Evolutionary conservation across 2,888 invertebrate genomes (phyloP), one percentile per base, ranked within the genome.

Genomic region (Agriotes lineatus): DNA sequence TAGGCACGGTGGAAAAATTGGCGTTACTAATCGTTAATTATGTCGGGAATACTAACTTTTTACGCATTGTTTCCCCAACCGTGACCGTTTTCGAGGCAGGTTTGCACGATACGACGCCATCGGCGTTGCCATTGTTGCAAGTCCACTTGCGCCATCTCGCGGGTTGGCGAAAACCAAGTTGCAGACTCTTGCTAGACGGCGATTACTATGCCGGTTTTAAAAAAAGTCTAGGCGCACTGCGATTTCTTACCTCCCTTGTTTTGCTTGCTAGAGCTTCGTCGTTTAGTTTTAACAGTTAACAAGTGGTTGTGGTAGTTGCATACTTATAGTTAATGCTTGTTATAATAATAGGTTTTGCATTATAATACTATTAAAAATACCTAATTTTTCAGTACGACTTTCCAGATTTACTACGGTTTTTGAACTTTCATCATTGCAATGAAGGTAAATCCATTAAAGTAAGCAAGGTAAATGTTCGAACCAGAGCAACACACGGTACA

Each of bases 41-140:
- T 57, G 19, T 57, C 37, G 18, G 10, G 39, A 42, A 33, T 12
- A 22, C 10, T 22, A 42, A 9, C 1, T 42, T 20, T 39, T 63
- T 56, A 63, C 63, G 44, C 63, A 48, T 57, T 50, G 63, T 63
- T 63, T 44, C 42, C 33, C 48, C 45, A 45, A 57, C 18, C 63
- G 63, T 63, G 63, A 63, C 63, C 9, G 14, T 45, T 20, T 10
- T 45, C 19, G 10, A 3, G 45, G 19, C n/a, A 5, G 20, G 2
- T 48, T 19, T 19, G 18, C 22, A 30, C 12, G 22, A 44, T 18
- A 14, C 16, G 58, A 14, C 12, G 30, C 35, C 33, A 56, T 56
- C 19, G 16, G 35, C 19, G 54, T 33, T 35, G 18, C 19, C 35
- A 33, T n/a, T n/a, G 35, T 33, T 33, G 16, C 16, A 35, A 37